Percentiles rank a stretch among this genome's conserved stretches.
These are phyloP conservation scores for Dromaius novaehollandiae DNA, from an alignment of 2,113 vertebrate species.

Conservation along the genomic window DNA sequence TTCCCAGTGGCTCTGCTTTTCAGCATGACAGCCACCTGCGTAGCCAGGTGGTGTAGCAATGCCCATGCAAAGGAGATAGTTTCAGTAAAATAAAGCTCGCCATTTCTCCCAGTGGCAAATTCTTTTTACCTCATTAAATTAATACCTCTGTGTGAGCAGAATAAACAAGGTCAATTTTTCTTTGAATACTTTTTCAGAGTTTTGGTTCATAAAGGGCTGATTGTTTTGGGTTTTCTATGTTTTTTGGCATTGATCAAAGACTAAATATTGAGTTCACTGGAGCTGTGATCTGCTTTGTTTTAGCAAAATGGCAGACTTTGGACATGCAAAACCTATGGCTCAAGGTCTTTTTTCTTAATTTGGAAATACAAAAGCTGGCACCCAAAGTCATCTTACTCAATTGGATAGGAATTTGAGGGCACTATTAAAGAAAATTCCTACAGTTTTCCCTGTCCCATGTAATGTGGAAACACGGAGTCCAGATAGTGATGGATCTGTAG, in stretches of 20 bases:
- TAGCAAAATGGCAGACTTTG: neutral
- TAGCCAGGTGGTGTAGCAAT: neutral
- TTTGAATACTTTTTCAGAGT: neutral
- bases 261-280: neutral
- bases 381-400: neutral
- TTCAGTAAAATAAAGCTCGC: neutral
- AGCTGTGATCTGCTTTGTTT: neutral
- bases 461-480: neutral
- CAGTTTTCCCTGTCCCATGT: neutral
- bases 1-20: neutral
- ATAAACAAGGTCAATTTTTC: neutral
- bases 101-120: neutral
- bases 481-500: neutral
- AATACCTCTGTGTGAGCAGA: neutral
- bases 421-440: neutral
- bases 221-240: neutral
- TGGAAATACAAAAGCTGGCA: neutral
- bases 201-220: neutral
- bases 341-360: neutral
- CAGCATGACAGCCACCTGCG: rapidly evolving
- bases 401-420: neutral
- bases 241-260: neutral
- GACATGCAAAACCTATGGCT: neutral
- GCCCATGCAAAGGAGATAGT: neutral
- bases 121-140: neutral